These are phyloP conservation scores for Brenthis hecate DNA, from an alignment of 2,888 invertebrate genomes.

Conservation along the genomic window DNA sequence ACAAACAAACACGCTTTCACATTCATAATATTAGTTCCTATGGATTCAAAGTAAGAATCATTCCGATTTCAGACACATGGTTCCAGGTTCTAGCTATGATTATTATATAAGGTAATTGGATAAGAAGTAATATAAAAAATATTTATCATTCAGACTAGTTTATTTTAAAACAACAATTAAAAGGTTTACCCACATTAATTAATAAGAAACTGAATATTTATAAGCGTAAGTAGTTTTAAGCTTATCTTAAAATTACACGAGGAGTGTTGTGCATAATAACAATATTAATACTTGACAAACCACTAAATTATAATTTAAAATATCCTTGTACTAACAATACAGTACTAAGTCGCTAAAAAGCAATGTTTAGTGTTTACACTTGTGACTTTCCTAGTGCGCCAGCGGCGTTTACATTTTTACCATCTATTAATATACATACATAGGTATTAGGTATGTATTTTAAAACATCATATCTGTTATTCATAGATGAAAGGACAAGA, in stretches of 20 bases:
- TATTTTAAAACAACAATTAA: conserved; percentile 43
- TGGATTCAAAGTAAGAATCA: too few species aligned
- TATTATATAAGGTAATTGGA: not conserved
- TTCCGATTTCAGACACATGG: too few species aligned
- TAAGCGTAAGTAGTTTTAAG: conserved; percentile 39
- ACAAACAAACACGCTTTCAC: too few species aligned
- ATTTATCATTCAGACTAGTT: conserved; percentile 45
- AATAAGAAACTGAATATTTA: conserved; percentile 30
- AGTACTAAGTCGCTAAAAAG: not conserved
- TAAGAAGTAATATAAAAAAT: conserved; percentile 17
- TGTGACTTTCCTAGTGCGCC: not conserved
- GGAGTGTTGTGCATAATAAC: conserved; percentile 41
- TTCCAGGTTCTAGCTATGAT: too few species aligned
- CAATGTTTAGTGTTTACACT: not conserved
- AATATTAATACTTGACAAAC: conserved; percentile 30
- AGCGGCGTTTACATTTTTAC: not conserved
- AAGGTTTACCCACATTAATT: conserved; percentile 35
- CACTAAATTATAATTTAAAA: conserved; percentile 1
- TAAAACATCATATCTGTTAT: too few species aligned
- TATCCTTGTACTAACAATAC: not conserved
- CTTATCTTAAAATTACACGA: conserved; percentile 32
- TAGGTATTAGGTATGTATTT: too few species aligned
- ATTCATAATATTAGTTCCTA: too few species aligned
- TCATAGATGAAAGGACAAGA: too few species aligned
- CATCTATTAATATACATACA: too few species aligned